Evolutionary conservation across 1,140 invertebrate genomes (phyloP).

Genomic region (Brachionus sp.): DNA sequence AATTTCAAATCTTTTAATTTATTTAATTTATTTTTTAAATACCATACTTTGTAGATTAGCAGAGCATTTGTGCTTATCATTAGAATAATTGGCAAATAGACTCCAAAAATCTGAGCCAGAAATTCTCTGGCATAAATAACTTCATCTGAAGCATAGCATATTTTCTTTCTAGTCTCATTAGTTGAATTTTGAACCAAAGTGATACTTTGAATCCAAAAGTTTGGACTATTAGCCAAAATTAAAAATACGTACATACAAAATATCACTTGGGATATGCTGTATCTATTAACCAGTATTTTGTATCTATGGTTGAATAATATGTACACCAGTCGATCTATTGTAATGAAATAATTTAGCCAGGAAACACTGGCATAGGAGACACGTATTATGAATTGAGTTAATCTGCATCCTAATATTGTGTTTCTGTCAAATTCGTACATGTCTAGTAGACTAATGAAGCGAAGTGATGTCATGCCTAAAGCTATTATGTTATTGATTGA

Average conservation of each 20-base stretch:
- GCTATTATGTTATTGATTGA: background rate
- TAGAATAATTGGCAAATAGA: background rate
- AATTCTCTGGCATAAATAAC: background rate
- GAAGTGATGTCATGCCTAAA: background rate
- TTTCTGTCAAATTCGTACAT: background rate
- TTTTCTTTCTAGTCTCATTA: background rate
- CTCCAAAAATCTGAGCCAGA: background rate
- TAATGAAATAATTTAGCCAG: background rate
- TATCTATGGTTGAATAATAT: background rate
- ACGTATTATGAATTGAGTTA: background rate
- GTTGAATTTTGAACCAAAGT: background rate
- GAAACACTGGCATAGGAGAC: background rate
- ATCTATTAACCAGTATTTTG: background rate
- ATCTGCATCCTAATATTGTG: background rate
- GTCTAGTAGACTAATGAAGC: background rate
- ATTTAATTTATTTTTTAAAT: background rate
- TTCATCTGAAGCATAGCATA: background rate
- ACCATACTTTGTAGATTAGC: background rate
- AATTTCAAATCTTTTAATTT: background rate
- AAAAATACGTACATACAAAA: background rate
- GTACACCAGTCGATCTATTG: background rate
- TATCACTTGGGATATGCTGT: background rate
- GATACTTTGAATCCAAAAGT: background rate
- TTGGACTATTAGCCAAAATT: background rate
- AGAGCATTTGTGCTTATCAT: background rate